These are phyloP conservation scores for Suillia variegata DNA, from an alignment of 2,888 invertebrate genomes.

Conservation along the genomic window DNA sequence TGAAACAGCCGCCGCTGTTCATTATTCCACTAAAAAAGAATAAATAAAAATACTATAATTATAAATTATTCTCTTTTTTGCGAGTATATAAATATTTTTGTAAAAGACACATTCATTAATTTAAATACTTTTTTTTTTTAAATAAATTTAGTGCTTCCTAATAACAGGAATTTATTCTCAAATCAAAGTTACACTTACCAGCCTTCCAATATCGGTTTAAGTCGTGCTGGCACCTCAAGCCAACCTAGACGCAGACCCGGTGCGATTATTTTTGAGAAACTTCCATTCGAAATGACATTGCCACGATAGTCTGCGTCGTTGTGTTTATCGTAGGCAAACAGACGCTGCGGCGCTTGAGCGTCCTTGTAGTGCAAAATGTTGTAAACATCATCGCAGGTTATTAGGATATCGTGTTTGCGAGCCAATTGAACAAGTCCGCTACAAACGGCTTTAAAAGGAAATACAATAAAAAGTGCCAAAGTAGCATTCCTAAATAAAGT, in stretches of 20 bases:
- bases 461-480: too few relatives aligned
- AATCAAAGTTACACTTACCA: constrained; percentile 47
- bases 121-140: too few relatives aligned
- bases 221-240: constrained; percentile 65
- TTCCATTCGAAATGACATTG: constrained; percentile 68
- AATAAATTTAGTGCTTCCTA: too few relatives aligned
- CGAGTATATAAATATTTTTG: background rate
- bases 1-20: constrained; percentile 67
- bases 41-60: too few relatives aligned
- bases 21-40: constrained; percentile 61
- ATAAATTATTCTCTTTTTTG: background rate
- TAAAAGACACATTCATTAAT: too few relatives aligned
- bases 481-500: too few relatives aligned
- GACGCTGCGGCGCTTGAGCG: constrained; percentile 61
- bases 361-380: constrained; percentile 65
- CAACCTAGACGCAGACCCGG: constrained; percentile 71
- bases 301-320: constrained; percentile 60
- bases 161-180: background rate
- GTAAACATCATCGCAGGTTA: constrained; percentile 70
- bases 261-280: constrained; percentile 69
- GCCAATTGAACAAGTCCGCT: constrained; percentile 61
- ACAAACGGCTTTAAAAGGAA: constrained; percentile 52
- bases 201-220: constrained; percentile 56
- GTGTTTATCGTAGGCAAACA: constrained; percentile 64
- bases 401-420: constrained; percentile 59